Evolutionary conservation across 2,113 vertebrate species (phyloP).

Genomic region (Mesocricetus auratus): DNA sequence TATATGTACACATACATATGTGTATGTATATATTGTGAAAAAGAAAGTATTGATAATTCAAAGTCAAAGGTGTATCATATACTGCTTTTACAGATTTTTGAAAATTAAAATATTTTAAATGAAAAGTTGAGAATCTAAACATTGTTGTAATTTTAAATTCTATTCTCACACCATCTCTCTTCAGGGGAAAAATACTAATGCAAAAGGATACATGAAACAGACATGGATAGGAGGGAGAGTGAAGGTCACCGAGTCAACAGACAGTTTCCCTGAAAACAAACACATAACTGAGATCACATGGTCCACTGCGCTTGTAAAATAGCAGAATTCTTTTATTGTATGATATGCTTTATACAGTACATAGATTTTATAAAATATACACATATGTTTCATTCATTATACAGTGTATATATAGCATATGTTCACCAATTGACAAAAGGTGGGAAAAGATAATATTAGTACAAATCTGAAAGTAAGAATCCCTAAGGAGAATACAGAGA

Average conservation of each 20-base stretch:
- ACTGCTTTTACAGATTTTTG: neutral
- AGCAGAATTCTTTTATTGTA: neutral
- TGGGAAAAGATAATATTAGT: neutral
- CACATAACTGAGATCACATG: neutral
- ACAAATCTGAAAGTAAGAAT: neutral
- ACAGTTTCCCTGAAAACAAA: neutral
- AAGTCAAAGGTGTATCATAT: neutral
- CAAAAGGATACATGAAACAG: neutral
- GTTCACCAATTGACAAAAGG: neutral
- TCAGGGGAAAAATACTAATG: neutral
- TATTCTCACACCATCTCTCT: neutral
- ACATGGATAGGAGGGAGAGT: too few species aligned
- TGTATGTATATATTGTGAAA: neutral
- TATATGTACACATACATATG: neutral
- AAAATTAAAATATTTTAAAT: slow-evolving; percentile 11
- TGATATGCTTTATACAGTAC: neutral
- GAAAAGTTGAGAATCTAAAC: neutral
- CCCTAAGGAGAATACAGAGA: neutral
- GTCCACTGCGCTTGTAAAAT: neutral
- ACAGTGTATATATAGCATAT: neutral
- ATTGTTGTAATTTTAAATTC: neutral
- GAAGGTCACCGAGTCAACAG: neutral
- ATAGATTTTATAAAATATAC: neutral
- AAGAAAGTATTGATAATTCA: neutral
- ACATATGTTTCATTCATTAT: neutral